A percentile compares a stretch with the other conserved stretches of the same genome.
These are phyloP conservation scores for Astyanax mexicanus DNA, from an alignment of 2,797 vertebrate species.

Conservation along the genomic window DNA sequence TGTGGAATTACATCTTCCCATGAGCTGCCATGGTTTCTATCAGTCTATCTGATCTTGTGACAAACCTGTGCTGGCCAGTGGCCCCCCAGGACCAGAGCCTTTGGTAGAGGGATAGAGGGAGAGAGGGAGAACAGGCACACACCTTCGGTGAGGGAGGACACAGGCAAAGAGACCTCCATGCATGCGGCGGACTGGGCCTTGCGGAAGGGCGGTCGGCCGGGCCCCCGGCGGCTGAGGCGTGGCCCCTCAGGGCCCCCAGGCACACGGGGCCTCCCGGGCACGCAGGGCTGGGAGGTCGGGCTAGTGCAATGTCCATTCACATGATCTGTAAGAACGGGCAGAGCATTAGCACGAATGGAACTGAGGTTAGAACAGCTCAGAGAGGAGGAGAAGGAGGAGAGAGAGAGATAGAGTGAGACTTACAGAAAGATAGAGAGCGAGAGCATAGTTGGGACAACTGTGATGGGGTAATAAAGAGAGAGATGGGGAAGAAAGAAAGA, in stretches of 20 bases:
- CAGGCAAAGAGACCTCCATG: conserved; percentile 98
- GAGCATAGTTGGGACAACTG: conserved; percentile 41
- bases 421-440: conserved; percentile 53
- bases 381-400: conserved; percentile 31
- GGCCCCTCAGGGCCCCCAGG: conserved; percentile 90
- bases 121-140: conserved; percentile 77
- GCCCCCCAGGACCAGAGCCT: background rate
- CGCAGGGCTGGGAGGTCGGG: conserved; percentile 91
- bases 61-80: background rate
- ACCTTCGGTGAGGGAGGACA: conserved; percentile 95
- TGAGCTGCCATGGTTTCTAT: too few relatives aligned
- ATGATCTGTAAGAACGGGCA: conserved; percentile 91
- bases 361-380: conserved; percentile 35
- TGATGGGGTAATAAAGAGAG: background rate
- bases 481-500: background rate
- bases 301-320: conserved; percentile 98
- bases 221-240: conserved; percentile 91
- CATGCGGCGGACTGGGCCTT: conserved; percentile 99
- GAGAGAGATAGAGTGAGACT: conserved; percentile 44
- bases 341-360: conserved; percentile 77
- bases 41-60: background rate
- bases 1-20: too few relatives aligned
- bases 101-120: conserved; percentile 57
- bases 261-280: conserved; percentile 88
- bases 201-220: conserved; percentile 95